A percentile compares a stretch with the other conserved stretches of the same genome.
These are phyloP conservation scores for Sycobia sp. DNA, from an alignment of 1,140 invertebrate genomes.

Conservation along the genomic window DNA sequence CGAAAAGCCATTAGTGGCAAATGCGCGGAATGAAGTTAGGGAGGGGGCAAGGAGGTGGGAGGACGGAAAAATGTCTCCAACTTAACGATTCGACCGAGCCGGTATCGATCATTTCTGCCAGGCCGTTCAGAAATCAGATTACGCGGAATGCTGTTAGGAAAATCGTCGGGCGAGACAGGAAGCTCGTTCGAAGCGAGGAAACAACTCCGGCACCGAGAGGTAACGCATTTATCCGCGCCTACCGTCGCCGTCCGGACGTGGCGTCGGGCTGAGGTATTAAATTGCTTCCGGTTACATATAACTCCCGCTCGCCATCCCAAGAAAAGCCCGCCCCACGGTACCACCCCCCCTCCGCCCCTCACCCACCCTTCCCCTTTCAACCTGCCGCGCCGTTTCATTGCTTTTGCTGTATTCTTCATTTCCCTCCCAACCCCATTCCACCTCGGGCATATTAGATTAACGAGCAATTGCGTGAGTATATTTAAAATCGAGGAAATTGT, in stretches of 20 bases:
- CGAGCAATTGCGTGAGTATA: no score
- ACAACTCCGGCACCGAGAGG: constrained; percentile 4
- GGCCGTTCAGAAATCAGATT: constrained; percentile 23
- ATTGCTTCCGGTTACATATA: constrained; percentile 44
- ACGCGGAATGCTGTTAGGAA: constrained; percentile 13
- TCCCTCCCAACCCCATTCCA: no score
- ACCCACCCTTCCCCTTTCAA: no score
- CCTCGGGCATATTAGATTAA: no score
- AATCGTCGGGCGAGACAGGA: constrained; percentile 12
- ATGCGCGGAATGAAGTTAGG: no score
- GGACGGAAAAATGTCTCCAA: background rate
- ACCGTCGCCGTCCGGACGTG: constrained; percentile 30
- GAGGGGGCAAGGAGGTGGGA: no score
- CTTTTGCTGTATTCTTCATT: no score
- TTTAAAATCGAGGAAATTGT: no score
- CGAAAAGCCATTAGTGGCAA: no score
- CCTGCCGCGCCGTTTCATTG: no score
- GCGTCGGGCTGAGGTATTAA: constrained; percentile 41
- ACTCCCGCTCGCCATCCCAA: background rate
- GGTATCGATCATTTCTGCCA: constrained; percentile 16
- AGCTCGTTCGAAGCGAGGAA: constrained; percentile 22
- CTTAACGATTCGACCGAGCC: background rate
- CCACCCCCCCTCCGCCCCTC: no score
- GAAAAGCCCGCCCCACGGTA: background rate
- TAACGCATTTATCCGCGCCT: constrained; percentile 24